Conservation (phyloP, 2,888 invertebrate species). For the Thymelicus sylvestris region DNA sequence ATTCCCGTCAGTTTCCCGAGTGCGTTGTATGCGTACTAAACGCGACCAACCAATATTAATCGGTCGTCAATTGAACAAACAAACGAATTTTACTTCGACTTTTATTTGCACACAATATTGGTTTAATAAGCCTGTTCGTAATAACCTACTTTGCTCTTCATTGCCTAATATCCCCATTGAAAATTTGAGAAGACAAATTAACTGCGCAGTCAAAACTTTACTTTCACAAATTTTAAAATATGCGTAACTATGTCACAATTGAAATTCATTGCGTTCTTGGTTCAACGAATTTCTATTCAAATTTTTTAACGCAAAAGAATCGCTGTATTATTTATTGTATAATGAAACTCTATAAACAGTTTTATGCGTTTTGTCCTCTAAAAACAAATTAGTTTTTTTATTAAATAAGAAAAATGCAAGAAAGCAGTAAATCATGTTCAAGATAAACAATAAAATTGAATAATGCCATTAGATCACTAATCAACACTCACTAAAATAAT, state of each 20-base stretch:
- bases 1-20: slow-evolving; percentile 47
- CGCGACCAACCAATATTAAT: slow-evolving; percentile 51
- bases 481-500: neutral
- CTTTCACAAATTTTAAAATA: neutral
- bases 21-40: slow-evolving; percentile 49
- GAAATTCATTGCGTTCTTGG: neutral
- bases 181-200: slow-evolving; percentile 4
- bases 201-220: slow-evolving; percentile 2
- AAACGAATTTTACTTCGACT: slow-evolving; percentile 43
- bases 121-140: slow-evolving; percentile 28
- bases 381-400: neutral
- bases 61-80: slow-evolving; percentile 64
- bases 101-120: slow-evolving; percentile 48
- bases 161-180: slow-evolving; percentile 16
- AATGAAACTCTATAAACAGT: too few species aligned
- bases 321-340: too few species aligned
- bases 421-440: too few species aligned
- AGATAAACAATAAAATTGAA: too few species aligned
- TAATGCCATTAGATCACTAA: too few species aligned
- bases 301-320: neutral
- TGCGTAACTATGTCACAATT: neutral
- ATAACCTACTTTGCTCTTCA: slow-evolving; percentile 28
- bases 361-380: too few species aligned
- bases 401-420: neutral
- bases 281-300: neutral